These are phyloP conservation scores for Salvelinus namaycush DNA, from an alignment of 2,113 vertebrate species.

Conservation along the genomic window DNA sequence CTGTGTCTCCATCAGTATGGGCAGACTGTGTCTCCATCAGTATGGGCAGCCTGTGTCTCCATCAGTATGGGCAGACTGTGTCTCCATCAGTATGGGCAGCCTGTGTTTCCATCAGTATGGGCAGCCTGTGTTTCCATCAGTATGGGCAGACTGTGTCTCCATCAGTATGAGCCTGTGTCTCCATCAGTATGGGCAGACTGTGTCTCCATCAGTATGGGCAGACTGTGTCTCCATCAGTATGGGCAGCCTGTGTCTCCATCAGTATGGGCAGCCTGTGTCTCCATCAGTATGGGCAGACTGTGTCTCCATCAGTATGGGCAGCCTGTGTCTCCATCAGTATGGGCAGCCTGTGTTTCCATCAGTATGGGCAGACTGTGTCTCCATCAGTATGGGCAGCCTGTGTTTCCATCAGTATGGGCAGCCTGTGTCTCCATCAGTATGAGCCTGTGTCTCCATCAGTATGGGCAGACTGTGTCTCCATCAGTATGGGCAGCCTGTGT, in stretches of 20 bases:
- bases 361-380: too few relatives aligned
- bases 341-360: too few relatives aligned
- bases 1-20: constrained; percentile 17
- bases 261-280: too few relatives aligned
- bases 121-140: background rate
- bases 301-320: constrained; percentile 18
- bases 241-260: too few relatives aligned
- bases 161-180: too few relatives aligned
- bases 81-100: too few relatives aligned
- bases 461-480: too few relatives aligned
- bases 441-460: too few relatives aligned
- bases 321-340: background rate
- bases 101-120: constrained; percentile 16
- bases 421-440: background rate
- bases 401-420: constrained; percentile 18
- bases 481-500: background rate
- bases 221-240: background rate
- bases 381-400: background rate
- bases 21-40: background rate
- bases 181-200: background rate
- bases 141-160: too few relatives aligned
- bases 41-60: too few relatives aligned
- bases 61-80: too few relatives aligned
- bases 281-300: background rate
- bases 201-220: constrained; percentile 19